Conservation (phyloP, 2,113 vertebrate species). For the Lycaon pictus region DNA sequence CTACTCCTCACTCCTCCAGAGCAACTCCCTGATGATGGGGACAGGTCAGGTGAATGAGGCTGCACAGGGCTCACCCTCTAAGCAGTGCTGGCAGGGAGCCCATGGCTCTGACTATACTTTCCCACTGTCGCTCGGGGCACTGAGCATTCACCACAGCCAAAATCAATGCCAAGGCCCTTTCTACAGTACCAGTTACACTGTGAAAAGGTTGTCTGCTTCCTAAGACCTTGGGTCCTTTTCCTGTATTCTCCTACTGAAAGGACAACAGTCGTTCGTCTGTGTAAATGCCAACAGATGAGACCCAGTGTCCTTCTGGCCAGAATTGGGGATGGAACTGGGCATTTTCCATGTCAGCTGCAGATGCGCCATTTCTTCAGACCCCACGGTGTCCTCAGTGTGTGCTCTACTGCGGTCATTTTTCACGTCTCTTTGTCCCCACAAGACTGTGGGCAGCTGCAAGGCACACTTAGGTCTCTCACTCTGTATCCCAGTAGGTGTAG, state of each 20-base stretch:
- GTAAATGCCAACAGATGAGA: background rate
- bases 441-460: background rate
- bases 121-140: background rate
- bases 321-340: background rate
- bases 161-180: background rate
- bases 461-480: background rate
- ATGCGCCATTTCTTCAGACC: background rate
- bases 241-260: background rate
- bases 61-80: background rate
- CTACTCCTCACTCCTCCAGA: background rate
- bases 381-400: background rate
- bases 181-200: background rate
- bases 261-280: rapidly evolving
- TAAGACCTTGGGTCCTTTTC: background rate
- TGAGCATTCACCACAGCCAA: rapidly evolving
- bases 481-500: background rate
- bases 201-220: background rate
- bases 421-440: background rate
- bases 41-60: background rate
- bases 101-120: background rate
- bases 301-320: background rate
- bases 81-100: background rate
- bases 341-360: background rate
- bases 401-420: background rate
- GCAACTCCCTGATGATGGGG: too few species aligned